Percentiles rank a stretch among this genome's conserved stretches.
These are phyloP conservation scores for Temnothorax curvispinosus DNA, from an alignment of 1,140 invertebrate species.

Conservation along the genomic window DNA sequence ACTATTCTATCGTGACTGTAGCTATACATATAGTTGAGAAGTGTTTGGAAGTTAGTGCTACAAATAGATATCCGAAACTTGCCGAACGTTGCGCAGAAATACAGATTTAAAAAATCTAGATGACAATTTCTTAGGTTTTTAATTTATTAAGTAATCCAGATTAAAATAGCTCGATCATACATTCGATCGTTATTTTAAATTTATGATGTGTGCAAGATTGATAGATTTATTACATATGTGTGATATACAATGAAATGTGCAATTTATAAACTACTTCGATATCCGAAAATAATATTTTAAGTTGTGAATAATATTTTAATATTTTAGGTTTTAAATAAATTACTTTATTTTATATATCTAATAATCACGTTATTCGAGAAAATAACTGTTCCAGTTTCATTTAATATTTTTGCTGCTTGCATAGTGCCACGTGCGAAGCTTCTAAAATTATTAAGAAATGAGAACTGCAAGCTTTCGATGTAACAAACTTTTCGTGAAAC, in stretches of 20 bases:
- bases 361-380: background rate
- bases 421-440: background rate
- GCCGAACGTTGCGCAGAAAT: constrained; percentile 14
- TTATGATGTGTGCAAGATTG: background rate
- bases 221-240: background rate
- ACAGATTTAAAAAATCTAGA: background rate
- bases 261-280: background rate
- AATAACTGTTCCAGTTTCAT: background rate
- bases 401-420: background rate
- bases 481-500: constrained; percentile 7
- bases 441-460: constrained; percentile 13
- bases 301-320: background rate
- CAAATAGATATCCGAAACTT: constrained; percentile 64
- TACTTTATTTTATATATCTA: background rate
- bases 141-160: background rate
- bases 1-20: constrained; percentile 4
- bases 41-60: constrained; percentile 61
- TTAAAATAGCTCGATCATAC: background rate
- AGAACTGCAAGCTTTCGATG: constrained; percentile 20
- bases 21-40: constrained; percentile 5
- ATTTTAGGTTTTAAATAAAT: background rate
- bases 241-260: background rate
- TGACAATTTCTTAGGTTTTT: background rate
- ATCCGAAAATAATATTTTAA: background rate
- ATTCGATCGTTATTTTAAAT: background rate